phyloP scores from a whole-genome alignment of 2,797 vertebrate species.

The Sebastes nivosus region DNA sequence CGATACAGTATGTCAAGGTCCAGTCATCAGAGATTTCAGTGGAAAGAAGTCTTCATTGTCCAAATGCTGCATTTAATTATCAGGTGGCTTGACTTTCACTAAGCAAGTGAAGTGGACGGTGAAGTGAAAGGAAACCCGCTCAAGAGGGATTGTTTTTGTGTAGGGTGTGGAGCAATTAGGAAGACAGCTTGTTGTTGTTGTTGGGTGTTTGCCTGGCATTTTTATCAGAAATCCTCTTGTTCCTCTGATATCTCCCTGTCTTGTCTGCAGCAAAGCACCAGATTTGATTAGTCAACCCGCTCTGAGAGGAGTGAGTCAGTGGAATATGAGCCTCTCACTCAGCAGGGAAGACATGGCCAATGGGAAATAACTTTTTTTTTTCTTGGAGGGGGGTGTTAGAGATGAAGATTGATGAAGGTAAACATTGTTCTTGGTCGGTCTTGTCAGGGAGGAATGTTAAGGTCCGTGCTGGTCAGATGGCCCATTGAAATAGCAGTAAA shows the following conservation, averaged over 20 bases:
- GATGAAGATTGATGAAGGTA: conserved; percentile 71
- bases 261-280: conserved; percentile 22
- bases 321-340: conserved; percentile 51
- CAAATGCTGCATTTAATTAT: conserved; percentile 19
- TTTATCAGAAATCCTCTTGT: conserved; percentile 35
- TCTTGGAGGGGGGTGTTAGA: conserved; percentile 9
- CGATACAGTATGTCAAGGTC: conserved; percentile 12
- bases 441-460: conserved; percentile 65
- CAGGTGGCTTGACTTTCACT: conserved; percentile 3
- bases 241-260: conserved; percentile 1
- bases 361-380: conserved; percentile 34
- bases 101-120: not conserved
- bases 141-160: not conserved
- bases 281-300: conserved; percentile 37
- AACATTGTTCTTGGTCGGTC: conserved; percentile 76
- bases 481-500: conserved; percentile 58
- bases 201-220: conserved; percentile 11
- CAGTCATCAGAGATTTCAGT: conserved; percentile 14
- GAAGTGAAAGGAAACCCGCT: not conserved
- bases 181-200: conserved; percentile 25
- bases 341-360: conserved; percentile 44
- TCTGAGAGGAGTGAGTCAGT: conserved; percentile 37
- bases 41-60: conserved; percentile 28
- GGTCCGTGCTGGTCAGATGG: conserved; percentile 48
- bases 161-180: conserved; percentile 22